A percentile compares a stretch with the other conserved stretches of the same genome.
Evolutionary conservation across 2,113 vertebrate species (phyloP).

Genomic region (Malaclemys terrapin): DNA sequence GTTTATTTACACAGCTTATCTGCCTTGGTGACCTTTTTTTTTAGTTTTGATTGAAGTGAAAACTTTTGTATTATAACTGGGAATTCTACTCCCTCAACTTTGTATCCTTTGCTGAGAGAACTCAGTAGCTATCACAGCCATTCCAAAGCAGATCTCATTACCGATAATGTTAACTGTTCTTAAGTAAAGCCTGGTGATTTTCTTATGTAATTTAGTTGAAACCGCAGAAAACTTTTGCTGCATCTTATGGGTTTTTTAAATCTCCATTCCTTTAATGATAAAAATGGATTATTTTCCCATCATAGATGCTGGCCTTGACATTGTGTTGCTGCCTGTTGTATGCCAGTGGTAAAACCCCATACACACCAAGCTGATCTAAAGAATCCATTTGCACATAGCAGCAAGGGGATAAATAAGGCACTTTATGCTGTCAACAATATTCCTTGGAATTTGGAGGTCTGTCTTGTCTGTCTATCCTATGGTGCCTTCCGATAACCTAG

Average conservation of each 20-base stretch:
- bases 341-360: not conserved
- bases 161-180: slow-evolving; percentile 29
- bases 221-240: slow-evolving; percentile 14
- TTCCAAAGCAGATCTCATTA: slow-evolving; percentile 53
- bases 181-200: slow-evolving; percentile 25
- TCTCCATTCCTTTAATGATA: not conserved
- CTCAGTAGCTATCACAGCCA: not conserved
- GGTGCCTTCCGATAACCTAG: not conserved
- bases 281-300: slow-evolving; percentile 9
- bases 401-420: not conserved
- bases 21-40: slow-evolving; percentile 44
- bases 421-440: not conserved
- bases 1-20: slow-evolving; percentile 53
- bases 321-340: slow-evolving; percentile 11
- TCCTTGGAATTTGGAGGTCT: not conserved
- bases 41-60: slow-evolving; percentile 32
- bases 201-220: not conserved
- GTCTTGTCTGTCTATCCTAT: not conserved
- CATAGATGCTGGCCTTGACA: not conserved
- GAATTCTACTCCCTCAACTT: slow-evolving; percentile 41
- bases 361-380: not conserved
- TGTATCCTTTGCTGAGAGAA: slow-evolving; percentile 4
- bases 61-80: slow-evolving; percentile 55
- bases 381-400: not conserved
- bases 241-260: slow-evolving; percentile 41